Evolutionary conservation across 37 sponge, comb jelly and placozoan species (phyloP).

Genomic region (Ianthella basta): DNA sequence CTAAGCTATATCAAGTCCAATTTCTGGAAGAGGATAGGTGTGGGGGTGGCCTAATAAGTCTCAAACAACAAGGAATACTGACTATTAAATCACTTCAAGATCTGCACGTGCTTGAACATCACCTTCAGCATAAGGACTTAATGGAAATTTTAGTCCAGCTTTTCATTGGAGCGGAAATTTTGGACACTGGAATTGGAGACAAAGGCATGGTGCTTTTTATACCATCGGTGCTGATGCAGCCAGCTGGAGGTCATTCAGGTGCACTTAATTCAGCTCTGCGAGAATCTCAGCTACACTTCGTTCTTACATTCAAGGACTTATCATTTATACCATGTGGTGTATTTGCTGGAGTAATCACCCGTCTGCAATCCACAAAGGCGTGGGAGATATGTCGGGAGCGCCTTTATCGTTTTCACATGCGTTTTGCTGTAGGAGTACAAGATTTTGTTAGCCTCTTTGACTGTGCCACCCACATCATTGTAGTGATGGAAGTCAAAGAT

Average conservation of each 20-base stretch:
- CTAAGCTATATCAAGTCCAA: background rate
- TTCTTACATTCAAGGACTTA: background rate
- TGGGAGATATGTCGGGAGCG: too few species aligned
- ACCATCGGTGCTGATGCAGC: background rate
- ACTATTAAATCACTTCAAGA: background rate
- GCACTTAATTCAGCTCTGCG: too few species aligned
- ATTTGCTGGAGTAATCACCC: background rate
- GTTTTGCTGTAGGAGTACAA: too few species aligned
- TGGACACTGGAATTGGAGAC: too few species aligned
- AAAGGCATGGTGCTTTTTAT: background rate
- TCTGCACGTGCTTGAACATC: background rate
- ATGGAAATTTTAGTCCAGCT: background rate
- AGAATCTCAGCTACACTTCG: background rate
- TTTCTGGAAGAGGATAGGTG: background rate
- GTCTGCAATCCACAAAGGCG: background rate
- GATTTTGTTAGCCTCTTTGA: too few species aligned
- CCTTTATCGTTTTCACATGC: too few species aligned
- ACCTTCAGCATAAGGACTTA: background rate
- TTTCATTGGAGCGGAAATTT: background rate
- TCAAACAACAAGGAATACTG: background rate
- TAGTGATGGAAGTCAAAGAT: too few species aligned
- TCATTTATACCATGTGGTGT: slow-evolving; percentile 9
- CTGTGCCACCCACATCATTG: too few species aligned
- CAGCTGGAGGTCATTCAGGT: background rate
- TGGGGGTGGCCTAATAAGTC: background rate